Base-by-base conservation (phyloP, 2,888 invertebrate species). In the Branchellion lobata region DNA sequence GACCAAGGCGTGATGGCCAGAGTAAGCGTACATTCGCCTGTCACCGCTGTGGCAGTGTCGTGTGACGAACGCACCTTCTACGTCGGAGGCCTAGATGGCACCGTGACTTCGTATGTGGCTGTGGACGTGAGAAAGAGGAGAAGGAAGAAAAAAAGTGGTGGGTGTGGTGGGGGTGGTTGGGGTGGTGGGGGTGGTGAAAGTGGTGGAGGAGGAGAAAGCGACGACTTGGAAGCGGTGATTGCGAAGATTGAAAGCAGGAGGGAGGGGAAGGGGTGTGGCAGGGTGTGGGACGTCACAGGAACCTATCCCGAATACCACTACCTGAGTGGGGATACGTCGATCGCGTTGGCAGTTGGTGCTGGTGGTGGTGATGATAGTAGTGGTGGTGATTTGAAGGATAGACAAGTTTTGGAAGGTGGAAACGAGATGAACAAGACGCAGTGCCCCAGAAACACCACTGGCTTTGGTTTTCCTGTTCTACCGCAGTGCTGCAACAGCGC, bases 61-160 rank as follows among this genome's bases (percentile, higher is more conserved):
- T 21, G 33, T 5, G 77, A 77, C 40, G 53, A 77, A 65, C 29
- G 65, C 14, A 77, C 65, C 24, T 33, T 77, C 8, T 65, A 77
- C 36, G 65, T 77, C 5, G 77, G 77, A 53, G 61, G 77, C 21
- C 3, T 11, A 2, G 65, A 77, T 36, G 77, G 77, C 0, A 51
- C 65, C 0, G 77, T 77, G n/a, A 61, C 34, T 18, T 77, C 77
- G 2, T 77, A 77, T 24, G 27, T 65, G n/a, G 24, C 36, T 0
- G 77, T 77, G 11, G 77, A 77, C 36, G 29, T 57, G 21, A n/a
- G 24, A 24, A 57, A n/a, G 21, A n/a, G 24, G n/a, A 57, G 24
- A 57, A 5, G 40, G 8, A 40, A 40, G 40, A 14, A 40, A 40
- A 14, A 40, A 14, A 40, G 14, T 8, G 40, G 8, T 40, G 40